Base-by-base conservation (phyloP, 2,113 vertebrate genomes). In the Pomatorhinus ruficollis region DNA sequence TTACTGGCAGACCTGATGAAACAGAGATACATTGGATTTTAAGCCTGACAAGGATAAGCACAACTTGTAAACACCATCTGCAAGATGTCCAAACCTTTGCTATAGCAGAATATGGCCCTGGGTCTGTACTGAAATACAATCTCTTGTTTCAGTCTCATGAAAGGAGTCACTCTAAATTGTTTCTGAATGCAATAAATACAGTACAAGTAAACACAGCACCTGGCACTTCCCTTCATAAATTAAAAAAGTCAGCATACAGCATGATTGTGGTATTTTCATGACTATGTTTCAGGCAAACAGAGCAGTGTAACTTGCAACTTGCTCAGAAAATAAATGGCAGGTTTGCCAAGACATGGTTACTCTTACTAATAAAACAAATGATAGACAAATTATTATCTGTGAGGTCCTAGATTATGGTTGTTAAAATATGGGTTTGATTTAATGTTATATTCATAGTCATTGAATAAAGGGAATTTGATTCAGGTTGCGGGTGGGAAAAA, bases 1-100 rank as follows among this genome's bases (percentile, higher is more conserved):
- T 56, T 69, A 54, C 49, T 82, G 63, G n/a, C 70, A 89, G 81
- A 79, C 17, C 64, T 57, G 28, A 52, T 1, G 6, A 66, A 90
- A 72, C 11, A 49, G 57, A 89, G 42, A 75, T 70, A 22, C 54
- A 18, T 66, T 91, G 68, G 54, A 68, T 69, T 90, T 90, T 69
- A 77, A 90, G 44, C n/a, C 44, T 83, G 82, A 68, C 53, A 90
- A 69, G 49, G 35, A 71, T 65, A 70, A 83, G 37, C 57, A 69
- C 33, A 91, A 75, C 63, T 93, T 85, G 53, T 61, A 93, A 96
- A 93, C 78, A 93, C 78, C 66, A 87, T 72, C 94, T 95, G 84
- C 74, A 94, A 94, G 65, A 33, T 16, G 45, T 76, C 82, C 61
- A 85, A 82, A 91, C 45, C 57, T 65, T 60, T 75, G 57, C 13